These are phyloP conservation scores for Pardosa pseudoannulata DNA, from an alignment of 2,888 invertebrate genomes.

Conservation along the genomic window DNA sequence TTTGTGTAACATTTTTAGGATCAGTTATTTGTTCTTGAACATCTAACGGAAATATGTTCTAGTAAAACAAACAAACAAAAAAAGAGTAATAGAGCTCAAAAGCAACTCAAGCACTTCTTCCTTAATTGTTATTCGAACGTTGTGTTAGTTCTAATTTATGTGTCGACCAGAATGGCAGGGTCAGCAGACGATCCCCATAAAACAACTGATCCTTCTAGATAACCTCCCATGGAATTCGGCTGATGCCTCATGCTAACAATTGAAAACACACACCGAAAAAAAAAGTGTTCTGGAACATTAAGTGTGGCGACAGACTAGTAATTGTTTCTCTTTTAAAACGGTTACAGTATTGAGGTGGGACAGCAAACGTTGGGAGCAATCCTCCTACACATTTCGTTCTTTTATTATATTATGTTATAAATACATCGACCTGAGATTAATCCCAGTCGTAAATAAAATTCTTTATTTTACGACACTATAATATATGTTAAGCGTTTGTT, in stretches of 20 bases:
- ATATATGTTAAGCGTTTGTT: too few species aligned
- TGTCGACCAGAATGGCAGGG: background rate
- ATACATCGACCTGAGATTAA: too few species aligned
- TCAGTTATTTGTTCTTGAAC: too few species aligned
- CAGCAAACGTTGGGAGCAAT: background rate
- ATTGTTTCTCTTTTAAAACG: background rate
- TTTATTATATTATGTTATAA: too few species aligned
- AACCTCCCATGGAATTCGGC: background rate
- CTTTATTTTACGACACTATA: too few species aligned
- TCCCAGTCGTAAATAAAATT: too few species aligned
- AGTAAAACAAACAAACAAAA: too few species aligned
- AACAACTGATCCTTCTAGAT: background rate
- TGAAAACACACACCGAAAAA: too few species aligned
- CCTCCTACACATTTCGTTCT: constrained; percentile 42
- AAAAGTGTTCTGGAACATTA: too few species aligned
- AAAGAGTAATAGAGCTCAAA: background rate
- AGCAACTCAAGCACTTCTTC: background rate
- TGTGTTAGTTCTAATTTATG: constrained; percentile 12
- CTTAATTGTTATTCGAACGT: constrained; percentile 14
- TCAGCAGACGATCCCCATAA: constrained; percentile 13
- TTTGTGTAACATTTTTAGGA: too few species aligned
- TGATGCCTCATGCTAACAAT: background rate
- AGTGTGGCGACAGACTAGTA: too few species aligned
- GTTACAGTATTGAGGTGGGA: background rate
- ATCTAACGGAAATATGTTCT: too few species aligned